Evolutionary conservation across 2,113 vertebrate species (phyloP), one percentile per base, ranked within the genome.

Genomic region (Monopterus albus): DNA sequence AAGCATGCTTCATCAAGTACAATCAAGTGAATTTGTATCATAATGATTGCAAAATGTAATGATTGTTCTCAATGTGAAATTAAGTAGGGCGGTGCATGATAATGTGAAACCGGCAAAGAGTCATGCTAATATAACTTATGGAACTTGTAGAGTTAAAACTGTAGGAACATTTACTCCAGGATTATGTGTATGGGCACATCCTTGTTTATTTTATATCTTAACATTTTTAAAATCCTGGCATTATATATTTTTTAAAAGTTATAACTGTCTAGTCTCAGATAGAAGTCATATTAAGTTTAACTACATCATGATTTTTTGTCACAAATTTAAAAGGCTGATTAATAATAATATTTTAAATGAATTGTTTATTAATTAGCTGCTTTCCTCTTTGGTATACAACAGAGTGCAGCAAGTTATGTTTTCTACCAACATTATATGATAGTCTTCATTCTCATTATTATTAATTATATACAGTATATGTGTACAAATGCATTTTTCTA

Each of bases 21-120:
- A 90, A 88, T 91, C 82, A 90, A 85, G 70, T 39, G 43, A 70
- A 86, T 90, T 85, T 86, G 83, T 81, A 61, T 88, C 75, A 89
- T 77, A 87, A 84, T 77, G 82, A 55, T 14, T 51, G 75, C 75
- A 87, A 57, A 65, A 80, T 82, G 78, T 81, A 62, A 86, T 60
- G 68, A 85, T 73, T 78, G 29, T 75, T 69, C 3, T 36, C 23
- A 25, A 57, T 45, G 57, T 53, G 49, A 39, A 61, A 50, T n/a
- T n/a, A 39, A 14, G 29, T 36, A 15, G 38, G 36, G 46, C n/a
- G n/a, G n/a, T 49, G 15, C 12, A 18, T 40, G 14, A 8, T 78
- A 81, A 89, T 81, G 73, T 75, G 71, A 78, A 88, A 77, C 83
- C 85, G 83, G 45, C 60, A 43, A 26, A 18, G 50, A 18, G 52